phyloP scores from a whole-genome alignment of 2,888 invertebrate species.

The Bellardia bayeri region DNA sequence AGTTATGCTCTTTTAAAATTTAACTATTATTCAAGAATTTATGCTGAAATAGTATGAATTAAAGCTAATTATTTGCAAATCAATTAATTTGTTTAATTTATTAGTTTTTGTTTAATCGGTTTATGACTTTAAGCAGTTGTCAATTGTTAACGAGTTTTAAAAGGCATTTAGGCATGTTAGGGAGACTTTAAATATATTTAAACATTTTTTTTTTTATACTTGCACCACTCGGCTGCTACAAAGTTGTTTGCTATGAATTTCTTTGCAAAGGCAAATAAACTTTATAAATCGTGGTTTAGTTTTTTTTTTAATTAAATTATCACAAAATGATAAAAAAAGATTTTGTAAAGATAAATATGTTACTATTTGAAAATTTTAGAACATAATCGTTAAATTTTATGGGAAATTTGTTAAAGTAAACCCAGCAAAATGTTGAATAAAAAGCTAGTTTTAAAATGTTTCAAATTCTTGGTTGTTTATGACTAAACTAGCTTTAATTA shows the following conservation, averaged over 20 bases:
- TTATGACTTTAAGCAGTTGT: not conserved
- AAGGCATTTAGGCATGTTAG: too few species aligned
- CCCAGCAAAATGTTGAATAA: not conserved
- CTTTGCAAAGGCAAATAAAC: not conserved
- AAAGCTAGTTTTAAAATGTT: too few species aligned
- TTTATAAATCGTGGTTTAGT: not conserved
- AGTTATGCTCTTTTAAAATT: not conserved
- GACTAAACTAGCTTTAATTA: too few species aligned
- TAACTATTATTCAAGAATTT: not conserved
- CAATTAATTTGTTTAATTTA: not conserved
- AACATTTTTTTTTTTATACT: not conserved
- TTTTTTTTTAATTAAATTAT: not conserved
- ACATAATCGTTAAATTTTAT: slow-evolving; percentile 2
- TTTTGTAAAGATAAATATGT: not conserved
- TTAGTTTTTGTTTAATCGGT: not conserved
- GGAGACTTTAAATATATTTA: too few species aligned
- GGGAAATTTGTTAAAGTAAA: not conserved
- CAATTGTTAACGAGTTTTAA: not conserved
- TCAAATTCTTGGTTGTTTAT: too few species aligned
- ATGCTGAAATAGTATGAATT: not conserved
- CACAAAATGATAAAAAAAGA: not conserved
- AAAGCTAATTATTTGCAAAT: too few species aligned
- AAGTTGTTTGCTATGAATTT: slow-evolving; percentile 4
- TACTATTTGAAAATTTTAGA: not conserved
- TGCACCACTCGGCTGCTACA: not conserved